Percentiles rank a stretch among this genome's conserved stretches.
phyloP scores from a whole-genome alignment of 2,113 vertebrate species.

The Cyprinus carpio region DNA sequence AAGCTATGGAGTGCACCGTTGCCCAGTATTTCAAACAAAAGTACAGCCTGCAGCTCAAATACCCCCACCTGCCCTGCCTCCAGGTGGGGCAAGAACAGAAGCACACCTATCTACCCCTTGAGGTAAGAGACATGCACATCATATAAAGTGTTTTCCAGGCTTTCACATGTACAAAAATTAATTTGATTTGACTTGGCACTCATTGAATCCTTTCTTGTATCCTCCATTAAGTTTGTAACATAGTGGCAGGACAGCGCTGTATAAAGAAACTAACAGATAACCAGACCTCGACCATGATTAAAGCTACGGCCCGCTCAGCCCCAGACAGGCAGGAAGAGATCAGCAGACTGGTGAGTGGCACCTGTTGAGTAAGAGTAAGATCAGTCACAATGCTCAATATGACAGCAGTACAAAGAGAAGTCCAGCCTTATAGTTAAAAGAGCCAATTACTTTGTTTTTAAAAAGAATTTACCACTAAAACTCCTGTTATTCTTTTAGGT shows the following conservation, averaged over 20 bases:
- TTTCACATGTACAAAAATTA: neutral
- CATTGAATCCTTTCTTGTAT: neutral
- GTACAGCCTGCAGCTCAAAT: conserved; percentile 96
- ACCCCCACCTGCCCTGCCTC: conserved; percentile 95
- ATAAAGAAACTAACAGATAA: conserved; percentile 99
- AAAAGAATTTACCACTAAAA: neutral
- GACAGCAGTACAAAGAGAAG: neutral
- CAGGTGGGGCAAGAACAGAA: conserved; percentile 99
- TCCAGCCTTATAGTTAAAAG: neutral
- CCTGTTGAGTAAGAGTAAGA: neutral
- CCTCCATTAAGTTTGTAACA: conserved; percentile 88
- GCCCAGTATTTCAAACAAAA: conserved; percentile 99
- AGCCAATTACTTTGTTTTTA: neutral
- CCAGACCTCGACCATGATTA: conserved; percentile 99
- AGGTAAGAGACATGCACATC: conserved; percentile 77
- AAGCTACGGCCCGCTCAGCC: conserved; percentile 95
- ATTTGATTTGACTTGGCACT: neutral
- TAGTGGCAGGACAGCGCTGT: conserved; percentile 95
- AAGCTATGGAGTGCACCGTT: conserved; percentile 99
- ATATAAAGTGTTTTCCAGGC: neutral
- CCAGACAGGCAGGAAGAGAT: conserved; percentile 98
- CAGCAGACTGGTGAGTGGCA: conserved; percentile 88
- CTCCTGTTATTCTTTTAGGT: conserved; percentile 64
- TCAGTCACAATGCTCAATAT: neutral
- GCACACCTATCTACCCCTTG: conserved; percentile 95